These are phyloP conservation scores for Drosophila siamana DNA, from an alignment of 2,888 invertebrate genomes.

Conservation along the genomic window DNA sequence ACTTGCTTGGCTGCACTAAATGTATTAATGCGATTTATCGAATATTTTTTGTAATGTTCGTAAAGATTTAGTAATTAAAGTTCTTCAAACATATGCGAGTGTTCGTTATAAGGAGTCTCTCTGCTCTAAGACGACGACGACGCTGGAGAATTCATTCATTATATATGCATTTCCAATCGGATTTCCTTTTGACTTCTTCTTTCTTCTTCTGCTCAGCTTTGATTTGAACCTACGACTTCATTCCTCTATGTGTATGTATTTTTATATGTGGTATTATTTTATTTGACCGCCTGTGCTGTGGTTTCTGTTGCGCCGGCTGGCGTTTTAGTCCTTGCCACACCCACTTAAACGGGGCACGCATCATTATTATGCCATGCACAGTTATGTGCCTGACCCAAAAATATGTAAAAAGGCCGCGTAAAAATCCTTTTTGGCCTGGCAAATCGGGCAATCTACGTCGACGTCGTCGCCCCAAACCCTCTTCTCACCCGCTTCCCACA, in stretches of 20 bases:
- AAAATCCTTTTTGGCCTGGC: constrained; percentile 70
- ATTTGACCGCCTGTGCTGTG: constrained; percentile 54
- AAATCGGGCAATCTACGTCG: constrained; percentile 56
- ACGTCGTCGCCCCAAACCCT: neutral
- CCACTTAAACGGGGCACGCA: constrained; percentile 54
- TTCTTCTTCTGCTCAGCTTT: constrained; percentile 33
- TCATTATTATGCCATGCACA: constrained; percentile 82
- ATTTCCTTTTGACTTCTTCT: constrained; percentile 63
- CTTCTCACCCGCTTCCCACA: no score
- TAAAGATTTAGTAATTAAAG: neutral
- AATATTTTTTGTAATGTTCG: no score
- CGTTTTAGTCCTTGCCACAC: constrained; percentile 20
- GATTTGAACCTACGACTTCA: constrained; percentile 55
- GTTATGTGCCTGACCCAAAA: constrained; percentile 79
- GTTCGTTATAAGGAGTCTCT: constrained; percentile 8
- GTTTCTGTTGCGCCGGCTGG: constrained; percentile 24
- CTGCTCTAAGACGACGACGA: no score
- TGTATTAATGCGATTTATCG: no score
- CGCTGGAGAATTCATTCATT: constrained; percentile 21
- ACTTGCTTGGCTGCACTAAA: neutral
- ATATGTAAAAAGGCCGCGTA: constrained; percentile 77
- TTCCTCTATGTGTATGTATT: constrained; percentile 26
- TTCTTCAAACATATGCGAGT: neutral
- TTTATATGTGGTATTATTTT: constrained; percentile 35
- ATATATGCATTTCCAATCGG: constrained; percentile 61